Percentiles rank a stretch among this genome's conserved stretches.
Evolutionary conservation across 2,888 invertebrate species (phyloP).

Genomic region (Pegoplata infirma): DNA sequence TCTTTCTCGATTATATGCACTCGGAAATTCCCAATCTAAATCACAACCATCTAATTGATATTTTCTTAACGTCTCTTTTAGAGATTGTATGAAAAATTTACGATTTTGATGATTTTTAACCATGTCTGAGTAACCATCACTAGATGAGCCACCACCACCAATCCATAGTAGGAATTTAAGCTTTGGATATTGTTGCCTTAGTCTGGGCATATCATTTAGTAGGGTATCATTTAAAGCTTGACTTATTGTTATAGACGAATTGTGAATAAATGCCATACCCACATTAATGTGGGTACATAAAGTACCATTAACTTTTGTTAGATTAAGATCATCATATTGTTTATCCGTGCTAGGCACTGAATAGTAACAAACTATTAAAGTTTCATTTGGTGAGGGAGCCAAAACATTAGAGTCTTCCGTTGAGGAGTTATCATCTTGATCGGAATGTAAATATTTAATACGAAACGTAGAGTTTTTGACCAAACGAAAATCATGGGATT

Average conservation of each 20-base stretch:
- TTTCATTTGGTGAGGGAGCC: constrained; percentile 46
- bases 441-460: constrained; percentile 52
- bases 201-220: constrained; percentile 67
- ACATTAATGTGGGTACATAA: constrained; percentile 91
- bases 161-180: constrained; percentile 89
- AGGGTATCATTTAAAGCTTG: constrained; percentile 74
- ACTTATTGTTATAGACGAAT: constrained; percentile 81
- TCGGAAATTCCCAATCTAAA: constrained; percentile 94
- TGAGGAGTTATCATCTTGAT: constrained; percentile 29
- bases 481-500: constrained; percentile 67
- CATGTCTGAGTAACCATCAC: constrained; percentile 85
- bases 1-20: constrained; percentile 81
- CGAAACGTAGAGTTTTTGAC: constrained; percentile 62
- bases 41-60: constrained; percentile 78
- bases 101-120: constrained; percentile 84
- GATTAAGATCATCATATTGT: constrained; percentile 76
- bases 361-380: constrained; percentile 83
- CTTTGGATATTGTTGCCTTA: constrained; percentile 82
- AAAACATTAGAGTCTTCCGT: background rate
- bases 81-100: constrained; percentile 81
- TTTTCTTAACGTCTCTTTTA: constrained; percentile 76
- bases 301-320: constrained; percentile 82
- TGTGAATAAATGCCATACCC: constrained; percentile 84
- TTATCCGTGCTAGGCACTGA: constrained; percentile 78
- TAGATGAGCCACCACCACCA: constrained; percentile 81